Evolutionary conservation across 1,140 invertebrate species (phyloP), one percentile per base, ranked within the genome.

Genomic region (Latrodectus geometricus): DNA sequence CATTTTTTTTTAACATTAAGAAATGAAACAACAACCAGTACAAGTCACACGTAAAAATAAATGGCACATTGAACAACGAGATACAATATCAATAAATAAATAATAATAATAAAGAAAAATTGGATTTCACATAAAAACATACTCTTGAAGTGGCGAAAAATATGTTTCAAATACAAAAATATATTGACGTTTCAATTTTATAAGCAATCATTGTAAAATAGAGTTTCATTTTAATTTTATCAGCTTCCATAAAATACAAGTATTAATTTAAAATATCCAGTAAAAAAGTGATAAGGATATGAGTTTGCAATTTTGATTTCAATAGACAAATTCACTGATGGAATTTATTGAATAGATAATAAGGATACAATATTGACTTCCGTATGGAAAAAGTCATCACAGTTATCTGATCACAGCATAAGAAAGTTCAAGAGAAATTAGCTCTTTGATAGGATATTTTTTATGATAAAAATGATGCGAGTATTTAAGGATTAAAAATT

Each of bases 71-170:
- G 77, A 79, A 79, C 17, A 21, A 68, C 17, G 68, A 79, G 20
- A 12, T n/a, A 66, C 35, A 79, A 14, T 50, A 68, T 14, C n/a
- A 65, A 15, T n/a, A 2, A 65, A 14, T 15, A 65, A 61, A 65
- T n/a, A 65, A n/a, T 65, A 65, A 14, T 15, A 65, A 14, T 4
- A 65, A 65, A 15, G 7, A 65, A 3, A 15, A n/a, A 15, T 65
- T 65, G 61, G 12, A 65, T 15, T 65, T 14, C 7, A 15, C 61
- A 15, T 15, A 65, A 65, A 4, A 77, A 11, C 23, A 77, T 77
- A 77, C 56, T 21, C 5, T 50, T 61, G 52, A 48, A 68, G 49
- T 79, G 81, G 81, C 81, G 81, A 84, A 84, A 84, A 84, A 84
- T 76, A 84, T 84, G 81, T 69, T 84, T 73, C 77, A 68, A 17